A percentile compares a stretch with the other conserved stretches of the same genome.
phyloP scores from a whole-genome alignment of 2,113 vertebrate genomes.

The Platysternon megacephalum region DNA sequence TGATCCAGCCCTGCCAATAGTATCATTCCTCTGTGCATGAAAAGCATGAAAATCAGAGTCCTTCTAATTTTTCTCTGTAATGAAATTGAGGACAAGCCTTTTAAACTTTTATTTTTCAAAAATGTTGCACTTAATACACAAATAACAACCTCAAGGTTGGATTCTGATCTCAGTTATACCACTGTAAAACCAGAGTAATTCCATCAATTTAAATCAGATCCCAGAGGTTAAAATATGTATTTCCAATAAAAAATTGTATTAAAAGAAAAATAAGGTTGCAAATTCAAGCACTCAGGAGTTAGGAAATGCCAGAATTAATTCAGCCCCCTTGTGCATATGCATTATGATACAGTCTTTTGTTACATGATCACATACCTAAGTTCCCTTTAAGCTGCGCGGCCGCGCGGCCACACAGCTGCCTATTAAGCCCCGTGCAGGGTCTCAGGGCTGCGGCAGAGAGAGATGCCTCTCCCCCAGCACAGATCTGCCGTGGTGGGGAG shows the following conservation, averaged over 20 bases:
- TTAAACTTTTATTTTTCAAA: neutral
- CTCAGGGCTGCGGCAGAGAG: no score
- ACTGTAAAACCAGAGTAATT: conserved; percentile 32
- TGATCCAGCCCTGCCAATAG: neutral
- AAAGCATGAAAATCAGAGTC: neutral
- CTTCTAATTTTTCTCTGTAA: neutral
- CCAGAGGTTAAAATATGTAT: neutral
- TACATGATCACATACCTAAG: neutral
- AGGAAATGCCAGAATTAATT: no score
- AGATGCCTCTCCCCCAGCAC: no score
- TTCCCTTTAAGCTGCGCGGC: no score
- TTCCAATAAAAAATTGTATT: neutral
- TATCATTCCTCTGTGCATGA: neutral
- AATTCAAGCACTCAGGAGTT: neutral
- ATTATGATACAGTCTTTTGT: neutral
- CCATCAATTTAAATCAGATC: neutral
- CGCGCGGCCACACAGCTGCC: no score
- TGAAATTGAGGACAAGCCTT: neutral
- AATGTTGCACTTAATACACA: neutral
- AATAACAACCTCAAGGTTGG: neutral
- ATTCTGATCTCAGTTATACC: neutral
- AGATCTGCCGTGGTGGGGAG: no score
- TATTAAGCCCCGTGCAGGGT: no score
- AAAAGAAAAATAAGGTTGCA: neutral
- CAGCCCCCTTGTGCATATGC: neutral